phyloP scores from a whole-genome alignment of 2,888 invertebrate species.

The Phortica okadai region DNA sequence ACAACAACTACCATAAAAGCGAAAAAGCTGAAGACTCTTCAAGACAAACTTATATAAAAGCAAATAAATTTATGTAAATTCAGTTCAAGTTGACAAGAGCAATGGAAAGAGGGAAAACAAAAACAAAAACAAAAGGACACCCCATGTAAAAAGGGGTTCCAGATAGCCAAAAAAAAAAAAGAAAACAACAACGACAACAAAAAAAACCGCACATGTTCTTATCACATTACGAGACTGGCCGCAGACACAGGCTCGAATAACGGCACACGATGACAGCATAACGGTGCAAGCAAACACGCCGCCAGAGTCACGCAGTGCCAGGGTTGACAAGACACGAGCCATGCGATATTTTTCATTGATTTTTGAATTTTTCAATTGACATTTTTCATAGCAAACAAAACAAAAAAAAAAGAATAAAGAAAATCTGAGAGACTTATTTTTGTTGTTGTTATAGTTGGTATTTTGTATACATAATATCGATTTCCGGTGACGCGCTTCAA shows the following conservation, averaged over 20 bases:
- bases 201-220: conserved; percentile 53
- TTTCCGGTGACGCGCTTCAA: too few relatives aligned
- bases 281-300: not conserved
- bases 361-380: conserved; percentile 41
- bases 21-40: conserved; percentile 53
- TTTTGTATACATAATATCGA: too few relatives aligned
- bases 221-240: conserved; percentile 67
- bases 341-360: conserved; percentile 16
- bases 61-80: conserved; percentile 65
- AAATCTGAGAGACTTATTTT: too few relatives aligned
- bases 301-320: conserved; percentile 29
- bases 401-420: conserved; percentile 16
- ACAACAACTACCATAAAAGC: not conserved
- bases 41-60: conserved; percentile 55
- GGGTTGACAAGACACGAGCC: conserved; percentile 5
- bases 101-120: not conserved
- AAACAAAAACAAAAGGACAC: not conserved
- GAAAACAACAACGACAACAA: not conserved
- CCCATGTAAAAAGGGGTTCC: not conserved
- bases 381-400: conserved; percentile 39
- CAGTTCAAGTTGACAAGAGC: conserved; percentile 35
- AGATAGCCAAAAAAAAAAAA: not conserved
- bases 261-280: conserved; percentile 31
- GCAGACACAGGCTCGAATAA: conserved; percentile 65
- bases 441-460: not conserved